A percentile compares a stretch with the other conserved stretches of the same genome.
Conservation (phyloP, 2,113 vertebrate genomes). For the Ovis aries region ARS-UI_Ramb_v3.0 NC_056080.1:132409501-132410000, state of each 20-base stretch:
- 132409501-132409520: neutral
- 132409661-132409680: neutral
- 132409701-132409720: neutral
- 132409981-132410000: neutral
- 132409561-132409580: neutral
- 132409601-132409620: neutral
- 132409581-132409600: neutral
- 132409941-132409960: neutral
- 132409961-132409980: neutral
- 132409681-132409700: neutral
- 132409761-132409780: neutral
- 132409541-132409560: neutral
- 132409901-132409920: neutral
- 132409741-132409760: neutral
- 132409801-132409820: neutral
- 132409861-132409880: neutral
- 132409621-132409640: neutral
- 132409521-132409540: neutral
- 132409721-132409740: neutral
- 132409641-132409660: neutral
- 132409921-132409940: neutral
- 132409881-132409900: neutral
- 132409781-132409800: neutral
- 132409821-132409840: neutral
- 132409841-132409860: neutral